Conservation (phyloP, 2,113 vertebrate genomes). For the Ptychochromis oligacanthus region DNA sequence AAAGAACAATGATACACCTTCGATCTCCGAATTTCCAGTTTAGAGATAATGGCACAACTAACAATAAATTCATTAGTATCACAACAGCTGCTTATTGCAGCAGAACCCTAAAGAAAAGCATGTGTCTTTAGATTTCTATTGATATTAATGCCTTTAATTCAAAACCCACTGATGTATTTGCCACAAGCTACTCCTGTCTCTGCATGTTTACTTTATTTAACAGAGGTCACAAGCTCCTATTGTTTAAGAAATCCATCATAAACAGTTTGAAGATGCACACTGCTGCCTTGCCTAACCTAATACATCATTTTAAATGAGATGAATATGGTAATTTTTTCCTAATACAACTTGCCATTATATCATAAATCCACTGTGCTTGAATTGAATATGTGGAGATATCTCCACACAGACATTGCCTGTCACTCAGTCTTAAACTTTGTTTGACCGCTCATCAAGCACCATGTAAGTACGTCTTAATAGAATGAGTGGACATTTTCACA, state of each 20-base stretch:
- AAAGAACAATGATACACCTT: not conserved
- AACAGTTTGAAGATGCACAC: conserved; percentile 3
- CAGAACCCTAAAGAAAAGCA: not conserved
- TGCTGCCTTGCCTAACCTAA: conserved; percentile 20
- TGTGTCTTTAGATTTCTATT: not conserved
- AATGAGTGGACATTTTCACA: conserved; percentile 19
- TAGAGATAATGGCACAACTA: not conserved
- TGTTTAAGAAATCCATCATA: conserved; percentile 14
- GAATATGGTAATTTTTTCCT: conserved; percentile 29
- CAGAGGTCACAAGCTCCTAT: not conserved
- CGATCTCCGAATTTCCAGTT: not conserved
- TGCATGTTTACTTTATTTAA: conserved; percentile 12
- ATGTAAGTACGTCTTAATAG: not conserved
- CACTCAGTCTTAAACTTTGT: not conserved
- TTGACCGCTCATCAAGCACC: not conserved
- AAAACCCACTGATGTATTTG: conserved; percentile 2
- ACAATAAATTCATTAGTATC: not conserved
- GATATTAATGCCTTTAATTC: not conserved
- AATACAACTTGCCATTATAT: not conserved
- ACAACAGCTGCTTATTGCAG: not conserved
- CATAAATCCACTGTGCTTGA: conserved; percentile 11
- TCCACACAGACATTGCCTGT: not conserved
- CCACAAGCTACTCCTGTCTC: not conserved
- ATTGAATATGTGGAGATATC: conserved; percentile 20
- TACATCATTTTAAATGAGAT: conserved; percentile 37